Base-by-base conservation (phyloP, 2,113 vertebrate species). In the Myxocyprinus asiaticus region DNA sequence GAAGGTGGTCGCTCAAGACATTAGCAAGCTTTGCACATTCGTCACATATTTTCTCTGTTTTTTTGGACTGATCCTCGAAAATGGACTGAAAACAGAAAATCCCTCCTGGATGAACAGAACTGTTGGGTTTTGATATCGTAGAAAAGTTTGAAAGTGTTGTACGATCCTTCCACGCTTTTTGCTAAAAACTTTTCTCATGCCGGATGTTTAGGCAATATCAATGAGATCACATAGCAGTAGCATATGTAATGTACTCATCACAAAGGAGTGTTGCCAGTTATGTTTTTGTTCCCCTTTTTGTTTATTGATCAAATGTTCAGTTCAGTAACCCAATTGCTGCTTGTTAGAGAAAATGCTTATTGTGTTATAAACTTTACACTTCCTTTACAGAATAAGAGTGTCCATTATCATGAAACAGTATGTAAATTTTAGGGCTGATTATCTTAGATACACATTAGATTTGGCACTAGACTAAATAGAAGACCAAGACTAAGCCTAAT, bases 1-100 rank as follows among this genome's bases (percentile, higher is more conserved):
- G 97, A 98, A 95, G 96, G 96, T 85, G 94, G 93, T 56, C 90
- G 88, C 87, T 91, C 93, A 86, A 94, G 94, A 88, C 94, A 93
- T 89, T 95, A 94, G 94, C 87, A 82, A 74, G 75, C 83, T 88
- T 86, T 91, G 87, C 86, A 90, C 90, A 89, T 88, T 85, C 53
- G 9, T 43, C 64, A 47, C 84, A 44, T 44, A 77, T 77, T 76
- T 68, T 75, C 10, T 67, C 56, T 44, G 45, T 50, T 17, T 76
- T 67, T 70, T 76, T 83, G 83, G 77, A 78, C 70, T 61, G 56
- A 33, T 33, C 22, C 22, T 33, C 3, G 22, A 33, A 78, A 82
- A 82, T 55, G 65, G 69, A 82, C 81, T 80, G 55, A 75, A 66
- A n/a, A 76, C 4, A 33, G 51, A 10, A 73, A 43, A 73, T 12